These are phyloP conservation scores for Neomicropteryx cornuta DNA, from an alignment of 1,140 invertebrate species.

Conservation along the genomic window DNA sequence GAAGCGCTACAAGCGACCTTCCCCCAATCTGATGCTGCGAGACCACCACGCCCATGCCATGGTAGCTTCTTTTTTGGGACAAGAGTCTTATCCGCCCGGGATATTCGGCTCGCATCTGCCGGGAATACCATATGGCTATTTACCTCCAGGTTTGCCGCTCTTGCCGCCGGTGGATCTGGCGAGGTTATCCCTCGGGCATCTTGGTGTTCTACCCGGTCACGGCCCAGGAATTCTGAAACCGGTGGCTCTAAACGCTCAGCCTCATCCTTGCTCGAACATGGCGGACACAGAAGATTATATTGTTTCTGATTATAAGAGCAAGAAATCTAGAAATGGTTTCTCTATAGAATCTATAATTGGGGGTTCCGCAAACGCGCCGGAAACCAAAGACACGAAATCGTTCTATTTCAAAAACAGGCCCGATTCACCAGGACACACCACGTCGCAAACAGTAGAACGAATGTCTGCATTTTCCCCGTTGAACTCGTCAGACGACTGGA, in stretches of 20 bases:
- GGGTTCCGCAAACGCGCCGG: constrained; percentile 15
- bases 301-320: constrained; percentile 24
- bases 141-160: constrained; percentile 26
- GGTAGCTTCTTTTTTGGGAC: constrained; percentile 31
- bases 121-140: constrained; percentile 29
- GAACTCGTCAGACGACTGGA: constrained; percentile 37
- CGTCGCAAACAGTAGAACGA: constrained; percentile 20
- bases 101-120: constrained; percentile 13
- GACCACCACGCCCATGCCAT: constrained; percentile 33
- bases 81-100: constrained; percentile 31
- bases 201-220: constrained; percentile 20
- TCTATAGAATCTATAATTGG: constrained; percentile 38
- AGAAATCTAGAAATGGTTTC: constrained; percentile 35
- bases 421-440: constrained; percentile 10
- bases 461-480: constrained; percentile 36
- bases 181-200: constrained; percentile 2
- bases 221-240: constrained; percentile 31
- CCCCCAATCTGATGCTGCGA: constrained; percentile 24
- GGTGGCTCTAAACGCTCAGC: constrained; percentile 27
- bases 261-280: neutral
- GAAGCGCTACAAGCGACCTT: constrained; percentile 88
- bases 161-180: constrained; percentile 19
- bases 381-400: neutral
- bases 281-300: neutral
- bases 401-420: neutral